A percentile compares a stretch with the other conserved stretches of the same genome.
phyloP scores from a whole-genome alignment of 2,888 invertebrate genomes.

The Escarpia spicata region DNA sequence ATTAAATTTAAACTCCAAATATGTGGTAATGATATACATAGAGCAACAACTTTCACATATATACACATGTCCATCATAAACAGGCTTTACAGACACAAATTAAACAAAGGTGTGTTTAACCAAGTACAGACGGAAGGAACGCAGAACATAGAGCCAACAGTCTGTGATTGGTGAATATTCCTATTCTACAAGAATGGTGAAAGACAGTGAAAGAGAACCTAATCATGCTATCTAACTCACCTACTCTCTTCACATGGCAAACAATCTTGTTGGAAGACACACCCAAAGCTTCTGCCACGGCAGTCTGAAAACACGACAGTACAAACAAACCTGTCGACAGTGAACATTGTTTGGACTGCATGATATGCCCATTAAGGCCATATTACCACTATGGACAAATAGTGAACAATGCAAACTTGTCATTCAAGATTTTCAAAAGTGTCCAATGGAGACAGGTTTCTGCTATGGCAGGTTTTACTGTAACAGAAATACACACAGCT shows the following conservation, averaged over 20 bases:
- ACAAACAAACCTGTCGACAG: no score
- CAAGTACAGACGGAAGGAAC: neutral
- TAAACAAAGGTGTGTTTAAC: neutral
- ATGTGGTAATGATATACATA: neutral
- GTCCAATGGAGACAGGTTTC: no score
- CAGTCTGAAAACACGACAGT: no score
- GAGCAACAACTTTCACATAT: neutral
- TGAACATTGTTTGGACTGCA: no score
- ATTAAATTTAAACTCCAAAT: neutral
- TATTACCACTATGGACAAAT: no score
- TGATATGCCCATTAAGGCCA: no score
- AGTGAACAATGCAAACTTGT: no score
- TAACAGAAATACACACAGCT: no score
- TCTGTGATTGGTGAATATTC: neutral
- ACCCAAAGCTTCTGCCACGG: conserved; percentile 70
- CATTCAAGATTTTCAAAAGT: no score
- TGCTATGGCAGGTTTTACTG: no score
- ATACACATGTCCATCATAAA: neutral
- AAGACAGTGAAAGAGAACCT: neutral
- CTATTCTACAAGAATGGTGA: neutral
- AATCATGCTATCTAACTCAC: conserved; percentile 36
- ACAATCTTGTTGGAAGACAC: conserved; percentile 78
- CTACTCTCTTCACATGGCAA: conserved; percentile 82
- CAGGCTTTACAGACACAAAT: neutral
- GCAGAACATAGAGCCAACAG: neutral